Percentiles rank a stretch among this genome's conserved stretches.
Conservation (phyloP, 2,113 vertebrate species). For the Grammatotria lemairii region DNA sequence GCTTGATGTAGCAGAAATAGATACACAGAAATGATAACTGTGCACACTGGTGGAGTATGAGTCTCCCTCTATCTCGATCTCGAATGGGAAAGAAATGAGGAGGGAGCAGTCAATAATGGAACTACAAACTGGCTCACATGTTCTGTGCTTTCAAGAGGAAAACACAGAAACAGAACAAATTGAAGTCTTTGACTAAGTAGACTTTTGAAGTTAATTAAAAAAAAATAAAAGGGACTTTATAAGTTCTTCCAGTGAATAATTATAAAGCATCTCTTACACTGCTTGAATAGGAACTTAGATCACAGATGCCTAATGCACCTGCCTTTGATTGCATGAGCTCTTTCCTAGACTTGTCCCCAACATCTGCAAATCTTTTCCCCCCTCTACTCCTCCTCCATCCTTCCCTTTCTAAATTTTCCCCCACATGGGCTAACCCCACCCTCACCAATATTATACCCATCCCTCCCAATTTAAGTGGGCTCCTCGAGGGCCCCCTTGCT, state of each 20-base stretch:
- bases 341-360: not conserved
- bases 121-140: not conserved
- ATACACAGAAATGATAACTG: slow-evolving; percentile 40
- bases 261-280: not conserved
- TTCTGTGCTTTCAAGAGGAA: not conserved
- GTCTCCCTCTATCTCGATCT: not conserved
- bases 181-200: not conserved
- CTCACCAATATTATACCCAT: slow-evolving; percentile 15
- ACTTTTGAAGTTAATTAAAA: not conserved
- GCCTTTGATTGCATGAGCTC: not conserved
- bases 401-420: not conserved
- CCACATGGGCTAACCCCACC: not conserved
- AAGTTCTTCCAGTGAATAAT: not conserved
- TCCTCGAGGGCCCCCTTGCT: slow-evolving; percentile 60
- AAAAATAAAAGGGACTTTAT: not conserved
- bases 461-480: slow-evolving; percentile 39
- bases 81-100: not conserved
- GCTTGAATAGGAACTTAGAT: not conserved
- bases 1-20: slow-evolving; percentile 40
- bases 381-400: not conserved
- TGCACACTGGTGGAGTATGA: not conserved
- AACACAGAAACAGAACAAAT: not conserved
- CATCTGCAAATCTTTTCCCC: slow-evolving; percentile 7
- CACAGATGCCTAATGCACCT: not conserved
- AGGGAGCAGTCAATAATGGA: not conserved